Percentiles rank a stretch among this genome's conserved stretches.
These are phyloP conservation scores for Threskiornis aethiopicus DNA, from an alignment of 2,797 vertebrate species.

Conservation along the genomic window DNA sequence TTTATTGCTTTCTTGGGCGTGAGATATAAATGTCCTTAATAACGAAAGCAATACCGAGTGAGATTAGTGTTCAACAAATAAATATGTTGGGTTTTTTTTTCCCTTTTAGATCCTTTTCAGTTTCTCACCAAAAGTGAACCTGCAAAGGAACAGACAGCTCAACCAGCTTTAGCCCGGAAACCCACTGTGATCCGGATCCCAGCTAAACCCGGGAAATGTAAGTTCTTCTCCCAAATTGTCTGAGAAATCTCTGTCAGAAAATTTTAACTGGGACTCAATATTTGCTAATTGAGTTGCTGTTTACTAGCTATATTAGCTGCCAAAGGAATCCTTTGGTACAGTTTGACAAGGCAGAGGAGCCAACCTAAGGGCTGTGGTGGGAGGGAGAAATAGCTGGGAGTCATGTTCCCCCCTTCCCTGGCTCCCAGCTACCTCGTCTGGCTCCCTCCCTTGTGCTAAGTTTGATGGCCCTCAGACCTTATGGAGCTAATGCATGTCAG, in stretches of 20 bases:
- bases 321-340: not conserved
- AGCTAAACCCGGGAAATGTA: conserved; percentile 79
- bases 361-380: not conserved
- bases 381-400: not conserved
- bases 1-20: conserved; percentile 36
- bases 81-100: conserved; percentile 30
- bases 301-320: not conserved
- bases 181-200: conserved; percentile 94
- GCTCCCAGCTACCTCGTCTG: not conserved
- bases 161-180: conserved; percentile 75
- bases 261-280: not conserved
- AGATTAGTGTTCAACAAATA: conserved; percentile 42
- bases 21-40: conserved; percentile 41
- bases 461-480: not conserved
- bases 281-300: not conserved
- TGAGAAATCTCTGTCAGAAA: not conserved
- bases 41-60: conserved; percentile 49
- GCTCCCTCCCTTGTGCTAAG: not conserved
- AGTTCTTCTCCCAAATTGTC: conserved; percentile 20
- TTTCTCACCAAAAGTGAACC: conserved; percentile 74
- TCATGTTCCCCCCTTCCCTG: not conserved
- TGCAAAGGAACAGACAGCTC: conserved; percentile 56
- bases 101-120: conserved; percentile 77
- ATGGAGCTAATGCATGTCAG: not conserved
- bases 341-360: not conserved